A percentile compares a stretch with the other conserved stretches of the same genome.
phyloP scores from a whole-genome alignment of 64 coral and sea anemone genomes.

The Porites australiensis region DNA sequence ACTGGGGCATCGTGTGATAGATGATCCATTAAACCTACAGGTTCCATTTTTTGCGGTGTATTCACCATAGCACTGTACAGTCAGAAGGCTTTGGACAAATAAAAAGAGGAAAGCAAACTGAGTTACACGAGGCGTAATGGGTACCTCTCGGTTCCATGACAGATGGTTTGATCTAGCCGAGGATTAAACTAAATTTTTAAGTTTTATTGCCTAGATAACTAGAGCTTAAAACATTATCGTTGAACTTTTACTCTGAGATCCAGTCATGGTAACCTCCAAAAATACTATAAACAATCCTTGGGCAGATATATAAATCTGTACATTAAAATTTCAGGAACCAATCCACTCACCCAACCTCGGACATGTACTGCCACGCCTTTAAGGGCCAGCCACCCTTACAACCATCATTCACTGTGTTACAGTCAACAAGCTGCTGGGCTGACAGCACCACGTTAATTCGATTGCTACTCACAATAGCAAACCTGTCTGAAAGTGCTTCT shows the following conservation, averaged over 20 bases:
- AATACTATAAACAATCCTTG: too few species aligned
- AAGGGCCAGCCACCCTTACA: conserved; percentile 85
- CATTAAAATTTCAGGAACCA: too few species aligned
- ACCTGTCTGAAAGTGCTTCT: conserved; percentile 87
- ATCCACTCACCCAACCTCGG: conserved; percentile 61
- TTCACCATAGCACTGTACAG: conserved; percentile 71
- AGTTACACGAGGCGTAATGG: too few species aligned
- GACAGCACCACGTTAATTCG: conserved; percentile 81
- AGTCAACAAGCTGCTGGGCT: conserved; percentile 90
- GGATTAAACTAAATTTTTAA: too few species aligned
- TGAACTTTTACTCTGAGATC: too few species aligned
- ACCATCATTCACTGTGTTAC: conserved; percentile 61
- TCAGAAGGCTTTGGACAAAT: conserved; percentile 68
- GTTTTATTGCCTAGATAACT: too few species aligned
- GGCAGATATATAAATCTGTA: too few species aligned
- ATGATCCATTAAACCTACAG: conserved; percentile 51
- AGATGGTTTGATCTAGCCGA: too few species aligned
- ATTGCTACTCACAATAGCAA: conserved; percentile 87
- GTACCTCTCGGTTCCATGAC: too few species aligned
- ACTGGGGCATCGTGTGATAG: conserved; percentile 51
- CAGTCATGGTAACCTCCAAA: too few species aligned
- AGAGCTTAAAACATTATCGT: too few species aligned
- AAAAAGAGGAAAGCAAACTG: background rate
- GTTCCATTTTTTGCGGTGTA: conserved; percentile 44
- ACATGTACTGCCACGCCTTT: conserved; percentile 90